phyloP scores from a whole-genome alignment of 2,888 invertebrate species.

The Drepana falcataria region DNA sequence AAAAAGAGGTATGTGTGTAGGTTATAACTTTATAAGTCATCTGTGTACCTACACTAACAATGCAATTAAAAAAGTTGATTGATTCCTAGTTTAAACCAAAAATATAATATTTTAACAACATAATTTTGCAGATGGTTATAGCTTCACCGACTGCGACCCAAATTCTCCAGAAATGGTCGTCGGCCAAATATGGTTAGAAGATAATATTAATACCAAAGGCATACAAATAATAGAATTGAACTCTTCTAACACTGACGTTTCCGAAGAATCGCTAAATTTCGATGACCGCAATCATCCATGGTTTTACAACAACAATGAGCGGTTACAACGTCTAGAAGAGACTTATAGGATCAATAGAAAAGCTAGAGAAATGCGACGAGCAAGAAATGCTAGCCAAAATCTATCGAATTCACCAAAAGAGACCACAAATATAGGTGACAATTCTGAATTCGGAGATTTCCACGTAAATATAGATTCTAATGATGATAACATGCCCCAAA shows the following conservation, averaged over 20 bases:
- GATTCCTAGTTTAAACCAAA: no score
- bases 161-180: constrained; percentile 29
- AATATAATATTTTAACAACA: no score
- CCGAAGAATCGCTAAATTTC: constrained; percentile 15
- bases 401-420: constrained; percentile 9
- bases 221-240: constrained; percentile 56
- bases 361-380: constrained; percentile 37
- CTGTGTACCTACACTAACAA: no score
- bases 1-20: no score
- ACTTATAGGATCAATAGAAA: constrained; percentile 29
- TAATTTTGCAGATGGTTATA: constrained; percentile 34
- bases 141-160: constrained; percentile 16
- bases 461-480: constrained; percentile 5
- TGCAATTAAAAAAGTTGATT: no score
- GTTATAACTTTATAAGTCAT: no score
- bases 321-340: constrained; percentile 20
- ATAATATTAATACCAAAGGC: constrained; percentile 23
- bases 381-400: constrained; percentile 14
- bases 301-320: constrained; percentile 27
- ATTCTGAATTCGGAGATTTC: constrained; percentile 10
- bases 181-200: constrained; percentile 36
- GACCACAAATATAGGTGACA: constrained; percentile 4
- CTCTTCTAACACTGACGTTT: constrained; percentile 30
- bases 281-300: constrained; percentile 27
- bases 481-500: constrained; percentile 15